Conservation (phyloP, 2,797 vertebrate genomes). For the Setipinna tenuifilis region DNA sequence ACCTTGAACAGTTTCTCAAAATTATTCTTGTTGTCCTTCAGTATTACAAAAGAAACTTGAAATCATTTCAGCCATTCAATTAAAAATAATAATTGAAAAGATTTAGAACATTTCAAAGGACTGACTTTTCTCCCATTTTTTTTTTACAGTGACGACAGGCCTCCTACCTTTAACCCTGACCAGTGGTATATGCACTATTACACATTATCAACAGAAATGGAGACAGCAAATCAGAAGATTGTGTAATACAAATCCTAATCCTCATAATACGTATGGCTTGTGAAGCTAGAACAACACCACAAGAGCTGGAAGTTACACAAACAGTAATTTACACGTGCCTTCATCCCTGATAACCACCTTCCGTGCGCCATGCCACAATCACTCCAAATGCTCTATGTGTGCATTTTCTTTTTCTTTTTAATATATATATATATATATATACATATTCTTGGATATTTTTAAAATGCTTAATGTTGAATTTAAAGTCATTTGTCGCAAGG, state of each 20-base stretch:
- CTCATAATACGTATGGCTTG: slow-evolving; percentile 57
- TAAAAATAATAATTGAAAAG: background rate
- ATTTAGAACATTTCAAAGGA: background rate
- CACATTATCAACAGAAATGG: background rate
- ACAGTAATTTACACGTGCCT: slow-evolving; percentile 76
- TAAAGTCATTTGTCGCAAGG: background rate
- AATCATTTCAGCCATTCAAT: background rate
- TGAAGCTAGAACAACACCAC: slow-evolving; percentile 65
- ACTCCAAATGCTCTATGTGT: slow-evolving; percentile 42
- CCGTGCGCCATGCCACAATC: slow-evolving; percentile 48
- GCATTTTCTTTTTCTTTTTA: slow-evolving; percentile 53
- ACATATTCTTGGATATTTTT: background rate
- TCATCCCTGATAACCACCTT: slow-evolving; percentile 57
- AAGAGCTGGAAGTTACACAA: slow-evolving; percentile 63
- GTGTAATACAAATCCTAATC: slow-evolving; percentile 50
- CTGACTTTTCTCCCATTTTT: background rate
- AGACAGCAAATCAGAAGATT: slow-evolving; percentile 2
- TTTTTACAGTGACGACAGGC: background rate
- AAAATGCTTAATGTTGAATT: background rate
- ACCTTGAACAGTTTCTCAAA: background rate
- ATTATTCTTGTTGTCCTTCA: background rate
- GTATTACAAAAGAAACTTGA: background rate
- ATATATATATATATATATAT: background rate
- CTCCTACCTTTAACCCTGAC: background rate
- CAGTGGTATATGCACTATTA: background rate